Conservation (phyloP, 2,113 vertebrate genomes). For the Fukomys damarensis region DNA sequence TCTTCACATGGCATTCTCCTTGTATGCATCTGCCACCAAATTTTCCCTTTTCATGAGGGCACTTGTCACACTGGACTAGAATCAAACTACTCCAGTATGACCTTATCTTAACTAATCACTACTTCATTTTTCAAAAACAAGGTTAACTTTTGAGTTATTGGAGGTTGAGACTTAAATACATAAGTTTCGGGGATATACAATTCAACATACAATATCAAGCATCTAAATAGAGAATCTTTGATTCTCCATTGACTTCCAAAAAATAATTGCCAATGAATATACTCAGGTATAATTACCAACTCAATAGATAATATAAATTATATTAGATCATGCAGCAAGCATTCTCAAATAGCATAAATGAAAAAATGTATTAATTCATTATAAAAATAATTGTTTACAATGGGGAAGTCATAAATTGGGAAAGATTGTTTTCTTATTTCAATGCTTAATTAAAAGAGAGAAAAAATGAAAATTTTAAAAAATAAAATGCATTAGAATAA, state of each 20-base stretch:
- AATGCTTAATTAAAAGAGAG: not conserved
- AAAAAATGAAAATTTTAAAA: not conserved
- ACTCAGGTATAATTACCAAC: constrained; percentile 8
- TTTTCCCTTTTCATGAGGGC: not conserved
- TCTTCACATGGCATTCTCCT: not conserved
- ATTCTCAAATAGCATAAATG: constrained; percentile 25
- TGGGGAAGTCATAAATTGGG: not conserved
- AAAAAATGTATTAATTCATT: constrained; percentile 28
- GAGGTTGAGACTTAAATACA: not conserved
- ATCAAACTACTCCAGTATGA: not conserved
- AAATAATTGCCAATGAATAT: not conserved
- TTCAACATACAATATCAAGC: not conserved
- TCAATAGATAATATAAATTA: constrained; percentile 23
- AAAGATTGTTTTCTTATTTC: not conserved
- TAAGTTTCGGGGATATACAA: not conserved
- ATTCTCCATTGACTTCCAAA: constrained; percentile 5
- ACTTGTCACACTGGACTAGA: not conserved
- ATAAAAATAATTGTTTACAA: not conserved
- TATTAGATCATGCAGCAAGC: constrained; percentile 20
- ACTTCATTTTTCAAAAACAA: not conserved
- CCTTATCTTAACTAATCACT: not conserved
- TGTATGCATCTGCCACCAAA: not conserved
- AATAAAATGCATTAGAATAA: not conserved
- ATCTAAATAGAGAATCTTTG: constrained; percentile 25
- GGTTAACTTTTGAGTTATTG: not conserved